Evolutionary conservation across 2,797 vertebrate species (phyloP).

Genomic region (Sebastes elongatus): DNA sequence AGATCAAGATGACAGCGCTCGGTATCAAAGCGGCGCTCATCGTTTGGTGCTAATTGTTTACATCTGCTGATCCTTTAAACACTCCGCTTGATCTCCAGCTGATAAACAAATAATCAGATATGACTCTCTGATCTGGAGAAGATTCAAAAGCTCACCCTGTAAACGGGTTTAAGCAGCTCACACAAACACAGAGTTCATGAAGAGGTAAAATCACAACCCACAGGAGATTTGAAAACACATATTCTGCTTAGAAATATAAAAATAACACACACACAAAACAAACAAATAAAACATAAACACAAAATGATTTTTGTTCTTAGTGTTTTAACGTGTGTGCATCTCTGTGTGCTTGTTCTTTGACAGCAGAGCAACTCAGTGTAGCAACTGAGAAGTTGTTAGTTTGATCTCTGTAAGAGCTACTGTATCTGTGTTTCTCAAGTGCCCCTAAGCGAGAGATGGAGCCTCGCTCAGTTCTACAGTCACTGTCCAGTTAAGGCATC

Average conservation of each 20-base stretch:
- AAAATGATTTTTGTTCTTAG: conserved; percentile 12
- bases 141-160: conserved; percentile 44
- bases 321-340: not conserved
- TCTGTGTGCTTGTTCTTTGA: conserved; percentile 31
- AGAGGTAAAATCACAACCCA: conserved; percentile 56
- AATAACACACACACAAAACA: conserved; percentile 5
- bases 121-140: conserved; percentile 58
- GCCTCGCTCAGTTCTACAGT: not conserved
- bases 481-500: not conserved
- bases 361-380: not conserved
- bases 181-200: conserved; percentile 50
- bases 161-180: conserved; percentile 38
- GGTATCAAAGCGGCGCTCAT: conserved; percentile 66
- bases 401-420: conserved; percentile 10
- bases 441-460: not conserved
- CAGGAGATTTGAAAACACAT: conserved; percentile 57
- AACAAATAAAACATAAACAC: conserved; percentile 40
- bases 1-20: conserved; percentile 32
- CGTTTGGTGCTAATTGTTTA: conserved; percentile 71
- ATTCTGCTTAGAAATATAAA: conserved; percentile 22
- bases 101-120: conserved; percentile 67
- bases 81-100: conserved; percentile 54
- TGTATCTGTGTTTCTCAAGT: conserved; percentile 3
- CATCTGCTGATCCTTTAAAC: conserved; percentile 64
- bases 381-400: not conserved